Percentiles rank a stretch among this genome's conserved stretches.
Conservation (phyloP, 1,140 invertebrate genomes). For the Lepidurus couesii region DNA sequence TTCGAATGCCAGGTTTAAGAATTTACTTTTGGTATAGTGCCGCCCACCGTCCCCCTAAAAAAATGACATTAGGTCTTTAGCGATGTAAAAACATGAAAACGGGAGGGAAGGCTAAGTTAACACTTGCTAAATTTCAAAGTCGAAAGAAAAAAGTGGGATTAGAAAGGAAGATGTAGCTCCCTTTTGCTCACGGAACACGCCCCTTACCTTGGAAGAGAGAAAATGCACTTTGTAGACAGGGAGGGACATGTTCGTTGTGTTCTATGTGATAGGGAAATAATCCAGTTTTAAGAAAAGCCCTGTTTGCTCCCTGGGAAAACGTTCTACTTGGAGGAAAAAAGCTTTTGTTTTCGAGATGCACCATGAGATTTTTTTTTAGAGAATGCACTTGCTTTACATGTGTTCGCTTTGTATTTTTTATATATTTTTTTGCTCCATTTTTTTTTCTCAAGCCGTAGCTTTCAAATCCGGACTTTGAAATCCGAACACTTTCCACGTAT, state of each 20-base stretch:
- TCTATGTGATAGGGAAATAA: slow-evolving; percentile 11
- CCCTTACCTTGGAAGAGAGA: not conserved
- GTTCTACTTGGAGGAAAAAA: not conserved
- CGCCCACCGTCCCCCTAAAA: not conserved
- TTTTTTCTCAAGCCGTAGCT: no score
- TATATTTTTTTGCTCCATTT: no score
- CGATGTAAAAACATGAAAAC: not conserved
- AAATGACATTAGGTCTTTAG: not conserved
- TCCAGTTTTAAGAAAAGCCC: not conserved
- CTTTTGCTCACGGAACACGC: not conserved
- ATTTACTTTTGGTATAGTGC: not conserved
- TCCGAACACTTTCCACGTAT: no score
- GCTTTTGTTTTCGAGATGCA: not conserved
- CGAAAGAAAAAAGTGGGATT: not conserved
- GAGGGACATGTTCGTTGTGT: not conserved
- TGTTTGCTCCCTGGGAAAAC: not conserved
- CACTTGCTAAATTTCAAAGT: not conserved
- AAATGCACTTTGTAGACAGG: not conserved
- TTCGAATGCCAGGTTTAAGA: not conserved
- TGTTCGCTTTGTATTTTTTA: not conserved
- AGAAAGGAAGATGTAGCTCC: not conserved
- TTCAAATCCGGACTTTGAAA: no score
- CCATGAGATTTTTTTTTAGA: not conserved
- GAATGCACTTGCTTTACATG: not conserved
- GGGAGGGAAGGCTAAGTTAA: not conserved